Conservation (phyloP, 2,888 invertebrate genomes). For the Nephrotoma appendiculata region DNA sequence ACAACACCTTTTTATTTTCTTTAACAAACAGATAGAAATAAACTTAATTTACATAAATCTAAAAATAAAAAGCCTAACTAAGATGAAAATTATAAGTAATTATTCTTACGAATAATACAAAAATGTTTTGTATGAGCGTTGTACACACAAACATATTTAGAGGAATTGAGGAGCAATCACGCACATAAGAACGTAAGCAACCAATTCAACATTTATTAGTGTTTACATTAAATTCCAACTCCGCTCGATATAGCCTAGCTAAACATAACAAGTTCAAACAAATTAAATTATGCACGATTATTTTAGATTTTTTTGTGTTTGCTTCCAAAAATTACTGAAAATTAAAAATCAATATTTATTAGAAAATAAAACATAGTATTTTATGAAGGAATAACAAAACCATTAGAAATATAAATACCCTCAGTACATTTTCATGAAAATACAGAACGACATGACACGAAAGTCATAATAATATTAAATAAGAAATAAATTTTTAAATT, state of each 20-base stretch:
- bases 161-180: not conserved
- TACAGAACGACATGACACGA: not conserved
- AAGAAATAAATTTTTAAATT: not conserved
- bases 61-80: not conserved
- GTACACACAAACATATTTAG: not conserved
- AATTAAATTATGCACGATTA: not conserved
- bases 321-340: not conserved
- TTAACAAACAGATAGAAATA: not conserved
- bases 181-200: not conserved
- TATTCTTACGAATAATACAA: not conserved
- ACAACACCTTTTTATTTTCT: not conserved
- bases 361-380: not conserved
- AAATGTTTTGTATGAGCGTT: not conserved
- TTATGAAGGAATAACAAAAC: not conserved
- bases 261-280: not conserved
- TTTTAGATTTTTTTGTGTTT: not conserved
- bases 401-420: not conserved
- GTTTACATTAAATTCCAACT: not conserved
- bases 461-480: not conserved
- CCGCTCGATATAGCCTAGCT: not conserved
- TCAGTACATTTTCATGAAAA: not conserved
- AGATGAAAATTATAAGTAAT: not conserved
- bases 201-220: not conserved
- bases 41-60: not conserved
- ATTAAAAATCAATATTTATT: not conserved